These are phyloP conservation scores for Stigmatopora argus DNA, from an alignment of 2,113 vertebrate genomes.

Conservation along the genomic window DNA sequence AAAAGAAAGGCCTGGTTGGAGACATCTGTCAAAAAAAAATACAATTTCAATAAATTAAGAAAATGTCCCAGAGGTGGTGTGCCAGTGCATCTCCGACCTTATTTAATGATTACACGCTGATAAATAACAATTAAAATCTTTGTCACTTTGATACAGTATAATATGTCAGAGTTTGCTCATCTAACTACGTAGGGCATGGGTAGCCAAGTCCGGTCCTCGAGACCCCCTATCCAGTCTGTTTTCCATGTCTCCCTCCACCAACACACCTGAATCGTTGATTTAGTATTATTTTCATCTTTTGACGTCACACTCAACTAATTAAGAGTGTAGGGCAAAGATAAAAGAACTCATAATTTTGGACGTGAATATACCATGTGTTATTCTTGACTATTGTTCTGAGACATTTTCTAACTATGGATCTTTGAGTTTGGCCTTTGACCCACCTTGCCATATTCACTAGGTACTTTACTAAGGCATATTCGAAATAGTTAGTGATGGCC, in stretches of 20 bases:
- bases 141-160: background rate
- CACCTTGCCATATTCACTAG: slow-evolving; percentile 92
- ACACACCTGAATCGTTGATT: background rate
- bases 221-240: no score
- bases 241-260: no score
- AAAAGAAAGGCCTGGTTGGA: no score
- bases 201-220: no score
- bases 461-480: slow-evolving; percentile 94
- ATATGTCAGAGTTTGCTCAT: no score
- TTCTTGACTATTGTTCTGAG: slow-evolving; percentile 66
- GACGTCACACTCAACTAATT: background rate
- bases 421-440: slow-evolving; percentile 86
- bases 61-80: no score
- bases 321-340: background rate
- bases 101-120: background rate
- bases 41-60: no score
- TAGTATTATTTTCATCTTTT: background rate
- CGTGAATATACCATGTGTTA: background rate
- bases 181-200: no score
- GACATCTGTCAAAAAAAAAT: no score
- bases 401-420: slow-evolving; percentile 65
- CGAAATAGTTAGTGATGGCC: slow-evolving; percentile 92
- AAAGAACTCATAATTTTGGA: background rate
- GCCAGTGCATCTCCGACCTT: no score
- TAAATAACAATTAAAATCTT: background rate